Evolutionary conservation across 2,113 vertebrate species (phyloP).

Genomic region (Drymodes brunneopygia): DNA sequence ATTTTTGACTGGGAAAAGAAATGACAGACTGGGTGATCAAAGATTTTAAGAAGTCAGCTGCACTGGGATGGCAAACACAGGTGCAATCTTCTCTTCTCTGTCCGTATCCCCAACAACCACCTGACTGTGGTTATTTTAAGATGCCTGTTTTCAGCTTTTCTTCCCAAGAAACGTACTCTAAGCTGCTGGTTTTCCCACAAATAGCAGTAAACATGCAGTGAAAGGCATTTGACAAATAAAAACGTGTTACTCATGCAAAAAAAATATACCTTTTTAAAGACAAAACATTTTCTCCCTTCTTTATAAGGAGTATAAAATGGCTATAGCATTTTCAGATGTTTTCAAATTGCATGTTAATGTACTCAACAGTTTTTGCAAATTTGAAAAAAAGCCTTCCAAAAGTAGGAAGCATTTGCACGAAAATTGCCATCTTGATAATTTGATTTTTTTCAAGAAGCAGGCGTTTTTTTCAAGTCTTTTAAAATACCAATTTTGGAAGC

Average conservation of each 20-base stretch:
- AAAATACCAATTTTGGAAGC: constrained; percentile 1
- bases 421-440: neutral
- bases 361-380: neutral
- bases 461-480: neutral
- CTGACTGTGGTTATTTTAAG: neutral
- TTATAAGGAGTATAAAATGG: neutral
- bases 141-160: neutral
- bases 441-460: neutral
- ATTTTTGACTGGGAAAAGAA: neutral
- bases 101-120: neutral
- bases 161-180: neutral
- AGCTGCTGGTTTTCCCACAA: neutral
- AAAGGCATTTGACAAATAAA: neutral
- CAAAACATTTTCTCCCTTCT: neutral
- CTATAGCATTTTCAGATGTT: neutral
- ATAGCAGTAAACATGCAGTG: neutral
- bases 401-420: neutral
- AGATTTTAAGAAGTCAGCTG: neutral
- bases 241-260: neutral
- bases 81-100: neutral
- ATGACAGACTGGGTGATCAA: neutral
- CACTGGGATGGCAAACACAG: neutral
- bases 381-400: neutral
- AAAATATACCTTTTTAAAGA: neutral
- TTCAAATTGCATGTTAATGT: neutral